Conservation (phyloP, 2,888 invertebrate genomes). For the Steinernema carpocapsae region DNA sequence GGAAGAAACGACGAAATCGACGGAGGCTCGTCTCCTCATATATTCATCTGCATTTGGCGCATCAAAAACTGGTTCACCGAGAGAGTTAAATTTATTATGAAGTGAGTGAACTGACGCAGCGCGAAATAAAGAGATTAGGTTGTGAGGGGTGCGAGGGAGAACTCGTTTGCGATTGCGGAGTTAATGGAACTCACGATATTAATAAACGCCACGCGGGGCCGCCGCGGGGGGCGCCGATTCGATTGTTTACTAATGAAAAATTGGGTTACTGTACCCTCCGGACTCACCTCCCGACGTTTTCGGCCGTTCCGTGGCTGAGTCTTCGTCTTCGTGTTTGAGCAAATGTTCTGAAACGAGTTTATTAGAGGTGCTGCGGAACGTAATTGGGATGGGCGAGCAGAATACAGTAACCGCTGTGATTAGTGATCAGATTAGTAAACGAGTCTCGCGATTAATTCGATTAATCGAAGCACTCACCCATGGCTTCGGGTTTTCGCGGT, state of each 20-base stretch:
- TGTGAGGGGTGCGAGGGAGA: slow-evolving; percentile 1
- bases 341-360: slow-evolving; percentile 6
- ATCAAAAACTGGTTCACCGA: slow-evolving; percentile 23
- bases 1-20: no score
- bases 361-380: neutral
- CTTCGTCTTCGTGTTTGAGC: slow-evolving; percentile 5
- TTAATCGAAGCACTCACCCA: slow-evolving; percentile 39
- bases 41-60: slow-evolving; percentile 18
- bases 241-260: slow-evolving; percentile 31
- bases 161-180: slow-evolving; percentile 6
- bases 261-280: slow-evolving; percentile 12
- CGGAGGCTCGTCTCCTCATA: slow-evolving; percentile 12
- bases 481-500: slow-evolving; percentile 39
- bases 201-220: slow-evolving; percentile 31
- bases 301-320: no score
- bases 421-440: neutral
- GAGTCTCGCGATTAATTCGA: slow-evolving; percentile 23
- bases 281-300: neutral
- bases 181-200: slow-evolving; percentile 19
- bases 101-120: slow-evolving; percentile 18
- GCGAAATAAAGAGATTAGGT: slow-evolving; percentile 31
- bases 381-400: neutral
- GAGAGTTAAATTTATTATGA: slow-evolving; percentile 24
- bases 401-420: slow-evolving; percentile 9
- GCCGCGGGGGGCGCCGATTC: slow-evolving; percentile 32